phyloP scores from a whole-genome alignment of 1,140 invertebrate species.

The Ptiloglossa arizonensis region DNA sequence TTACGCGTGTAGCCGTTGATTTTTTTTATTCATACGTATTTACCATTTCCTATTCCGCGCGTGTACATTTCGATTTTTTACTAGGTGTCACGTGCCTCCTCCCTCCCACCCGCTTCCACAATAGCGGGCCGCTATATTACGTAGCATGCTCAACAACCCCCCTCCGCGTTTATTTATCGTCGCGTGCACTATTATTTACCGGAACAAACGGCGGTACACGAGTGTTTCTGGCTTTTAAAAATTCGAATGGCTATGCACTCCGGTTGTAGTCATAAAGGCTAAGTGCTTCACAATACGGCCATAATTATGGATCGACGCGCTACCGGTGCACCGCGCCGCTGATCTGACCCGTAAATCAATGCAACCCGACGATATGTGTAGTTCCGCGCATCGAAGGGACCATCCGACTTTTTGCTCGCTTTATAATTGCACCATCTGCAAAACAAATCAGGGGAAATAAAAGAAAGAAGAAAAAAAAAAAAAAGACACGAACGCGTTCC shows the following conservation, averaged over 20 bases:
- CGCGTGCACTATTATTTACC: constrained; percentile 45
- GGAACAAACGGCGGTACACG: constrained; percentile 46
- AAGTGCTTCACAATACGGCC: constrained; percentile 51
- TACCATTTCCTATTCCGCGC: constrained; percentile 24
- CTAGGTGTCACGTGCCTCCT: constrained; percentile 9
- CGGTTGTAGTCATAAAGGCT: constrained; percentile 46
- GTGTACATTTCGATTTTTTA: constrained; percentile 22
- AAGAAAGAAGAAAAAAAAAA: not conserved
- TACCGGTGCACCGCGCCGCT: not conserved
- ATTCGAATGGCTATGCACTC: constrained; percentile 47
- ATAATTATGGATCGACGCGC: constrained; percentile 41
- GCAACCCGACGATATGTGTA: not conserved
- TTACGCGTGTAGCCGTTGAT: not conserved
- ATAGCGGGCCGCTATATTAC: constrained; percentile 41
- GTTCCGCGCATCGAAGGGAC: not conserved
- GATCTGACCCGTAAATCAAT: constrained; percentile 40
- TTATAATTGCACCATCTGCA: not conserved
- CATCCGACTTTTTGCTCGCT: not conserved
- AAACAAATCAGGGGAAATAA: no score
- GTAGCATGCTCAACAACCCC: constrained; percentile 11
- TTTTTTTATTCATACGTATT: constrained; percentile 16
- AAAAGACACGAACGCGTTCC: not conserved
- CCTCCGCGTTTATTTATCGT: constrained; percentile 38
- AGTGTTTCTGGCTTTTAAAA: constrained; percentile 56
- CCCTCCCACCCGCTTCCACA: constrained; percentile 10